phyloP scores from a whole-genome alignment of 2,888 invertebrate species.

The Saturnia pavonia region DNA sequence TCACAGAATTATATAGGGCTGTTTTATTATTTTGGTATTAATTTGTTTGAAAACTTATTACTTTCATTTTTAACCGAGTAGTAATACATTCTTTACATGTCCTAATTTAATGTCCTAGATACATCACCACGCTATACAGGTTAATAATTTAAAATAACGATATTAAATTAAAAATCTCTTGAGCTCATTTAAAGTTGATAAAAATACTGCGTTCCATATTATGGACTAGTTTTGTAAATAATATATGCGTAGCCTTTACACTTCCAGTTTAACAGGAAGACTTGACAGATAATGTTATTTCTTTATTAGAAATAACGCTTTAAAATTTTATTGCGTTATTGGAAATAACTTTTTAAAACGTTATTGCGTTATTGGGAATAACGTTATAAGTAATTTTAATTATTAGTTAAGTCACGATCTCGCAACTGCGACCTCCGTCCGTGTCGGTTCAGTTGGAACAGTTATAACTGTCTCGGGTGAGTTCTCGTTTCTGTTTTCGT shows the following conservation, averaged over 20 bases:
- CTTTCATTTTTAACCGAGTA: background rate
- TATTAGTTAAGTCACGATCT: constrained; percentile 42
- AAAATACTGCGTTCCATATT: constrained; percentile 21
- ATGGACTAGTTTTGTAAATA: constrained; percentile 39
- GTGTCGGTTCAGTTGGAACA: constrained; percentile 44
- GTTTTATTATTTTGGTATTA: background rate
- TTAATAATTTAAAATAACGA: background rate
- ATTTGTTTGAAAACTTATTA: too few species aligned
- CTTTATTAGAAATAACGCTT: constrained; percentile 26
- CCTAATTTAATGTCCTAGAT: background rate
- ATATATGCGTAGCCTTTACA: constrained; percentile 39
- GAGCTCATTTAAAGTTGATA: background rate
- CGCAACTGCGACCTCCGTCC: constrained; percentile 44
- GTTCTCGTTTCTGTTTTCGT: constrained; percentile 29
- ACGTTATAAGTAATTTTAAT: constrained; percentile 19
- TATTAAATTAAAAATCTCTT: background rate
- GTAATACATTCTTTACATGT: background rate
- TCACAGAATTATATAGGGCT: background rate
- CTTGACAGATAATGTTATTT: constrained; percentile 21
- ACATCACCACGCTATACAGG: background rate
- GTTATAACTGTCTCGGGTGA: constrained; percentile 40
- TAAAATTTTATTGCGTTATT: constrained; percentile 22
- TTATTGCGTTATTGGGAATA: constrained; percentile 25
- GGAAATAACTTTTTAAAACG: constrained; percentile 23
- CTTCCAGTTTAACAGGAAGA: constrained; percentile 46